Evolutionary conservation across 2,888 invertebrate species (phyloP).

Genomic region (Erebia ligea): DNA sequence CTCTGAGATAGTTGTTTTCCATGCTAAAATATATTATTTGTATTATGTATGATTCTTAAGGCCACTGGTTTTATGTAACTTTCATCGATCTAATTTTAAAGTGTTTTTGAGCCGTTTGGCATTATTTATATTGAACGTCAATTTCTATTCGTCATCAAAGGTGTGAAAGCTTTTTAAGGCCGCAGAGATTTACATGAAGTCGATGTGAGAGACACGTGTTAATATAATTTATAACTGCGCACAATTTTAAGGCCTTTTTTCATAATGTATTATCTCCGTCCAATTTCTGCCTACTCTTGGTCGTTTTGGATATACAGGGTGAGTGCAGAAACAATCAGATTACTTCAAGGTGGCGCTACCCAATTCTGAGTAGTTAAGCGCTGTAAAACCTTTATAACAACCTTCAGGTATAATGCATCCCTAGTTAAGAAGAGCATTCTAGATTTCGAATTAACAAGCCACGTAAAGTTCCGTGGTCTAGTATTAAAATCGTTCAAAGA

Average conservation of each 20-base stretch:
- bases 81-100: constrained; percentile 50
- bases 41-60: constrained; percentile 32
- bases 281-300: constrained; percentile 50
- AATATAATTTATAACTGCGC: constrained; percentile 58
- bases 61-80: constrained; percentile 42
- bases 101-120: constrained; percentile 68
- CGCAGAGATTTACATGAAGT: constrained; percentile 36
- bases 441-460: too few relatives aligned
- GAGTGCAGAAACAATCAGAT: constrained; percentile 3
- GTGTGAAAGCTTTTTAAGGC: constrained; percentile 41
- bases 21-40: constrained; percentile 27
- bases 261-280: constrained; percentile 67
- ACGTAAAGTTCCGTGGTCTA: too few relatives aligned
- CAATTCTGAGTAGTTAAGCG: too few relatives aligned
- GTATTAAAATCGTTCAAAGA: too few relatives aligned
- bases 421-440: too few relatives aligned
- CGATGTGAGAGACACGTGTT: constrained; percentile 44
- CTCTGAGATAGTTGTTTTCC: constrained; percentile 20
- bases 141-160: constrained; percentile 44
- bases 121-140: constrained; percentile 62
- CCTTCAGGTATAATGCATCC: too few relatives aligned
- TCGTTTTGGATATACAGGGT: not conserved
- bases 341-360: not conserved
- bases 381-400: too few relatives aligned
- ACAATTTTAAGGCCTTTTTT: constrained; percentile 71